Evolutionary conservation across 2,113 vertebrate species (phyloP), one percentile per base, ranked within the genome.

Genomic region (Siniperca chuatsi): DNA sequence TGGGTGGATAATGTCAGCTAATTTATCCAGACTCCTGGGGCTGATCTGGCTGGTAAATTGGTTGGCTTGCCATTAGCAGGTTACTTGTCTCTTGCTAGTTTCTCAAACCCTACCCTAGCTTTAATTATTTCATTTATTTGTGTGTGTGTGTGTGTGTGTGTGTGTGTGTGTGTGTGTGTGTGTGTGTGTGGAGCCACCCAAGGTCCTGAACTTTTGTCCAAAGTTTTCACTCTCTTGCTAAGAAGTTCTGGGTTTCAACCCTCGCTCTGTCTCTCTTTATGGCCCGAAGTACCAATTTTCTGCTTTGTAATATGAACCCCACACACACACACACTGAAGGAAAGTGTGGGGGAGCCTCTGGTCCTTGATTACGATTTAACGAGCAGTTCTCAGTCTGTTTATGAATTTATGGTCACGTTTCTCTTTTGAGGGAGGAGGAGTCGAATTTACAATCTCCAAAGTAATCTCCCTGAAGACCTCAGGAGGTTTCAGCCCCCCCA

Each of bases 361-460:
- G 83, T 54, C 77, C 86, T 69, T 89, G 88, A 95, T 92, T 89
- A 84, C 37, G 8, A 73, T 92, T 81, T 91, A 92, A 94, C 54
- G 69, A 91, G 77, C 64, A 74, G 67, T 69, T 92, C 85, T 76
- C 42, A 25, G 18, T 64, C 69, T 77, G 81, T 91, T 92, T 87
- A 86, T 88, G 58, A 89, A 93, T 92, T 85, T 83, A 88, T 73
- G 69, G 64, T 18, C 52, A 67, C n/a, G 55, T 82, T 84, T 86
- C 37, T 78, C 48, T 83, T 50, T 42, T 23, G 5, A 48, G 62
- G 61, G 61, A 66, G 16, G 13, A n/a, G 10, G 20, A 68, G 52
- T 57, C 18, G 1, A 44, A 35, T 62, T 80, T 44, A 76, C 20
- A 79, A 69, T 76, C 73, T 68, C 18, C 33, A 68, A 48, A 68